Percentiles rank a stretch among this genome's conserved stretches.
Evolutionary conservation across 2,113 vertebrate species (phyloP).

Genomic region (Plestiodon gilberti): DNA sequence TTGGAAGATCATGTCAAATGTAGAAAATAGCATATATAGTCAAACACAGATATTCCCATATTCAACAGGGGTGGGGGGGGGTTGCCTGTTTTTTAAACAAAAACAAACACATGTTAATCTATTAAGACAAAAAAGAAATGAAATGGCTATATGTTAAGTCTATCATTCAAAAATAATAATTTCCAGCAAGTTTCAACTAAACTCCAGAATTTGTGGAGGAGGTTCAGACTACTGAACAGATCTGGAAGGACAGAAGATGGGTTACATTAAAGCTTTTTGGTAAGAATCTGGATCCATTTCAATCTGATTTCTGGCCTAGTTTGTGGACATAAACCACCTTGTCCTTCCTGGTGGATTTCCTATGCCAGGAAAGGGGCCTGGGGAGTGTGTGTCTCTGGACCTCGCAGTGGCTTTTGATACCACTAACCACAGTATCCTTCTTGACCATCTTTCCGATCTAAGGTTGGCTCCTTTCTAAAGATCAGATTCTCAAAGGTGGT

Average conservation of each 20-base stretch:
- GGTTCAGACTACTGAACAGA: constrained; percentile 17
- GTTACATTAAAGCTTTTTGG: neutral
- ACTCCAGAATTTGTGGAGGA: constrained; percentile 25
- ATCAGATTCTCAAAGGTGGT: neutral
- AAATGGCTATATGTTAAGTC: neutral
- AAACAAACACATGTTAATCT: neutral
- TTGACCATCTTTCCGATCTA: neutral
- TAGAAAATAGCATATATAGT: too few species aligned
- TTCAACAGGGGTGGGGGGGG: too few species aligned
- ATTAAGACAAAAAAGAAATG: neutral
- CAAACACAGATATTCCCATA: neutral
- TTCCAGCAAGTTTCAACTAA: neutral
- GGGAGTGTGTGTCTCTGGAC: neutral
- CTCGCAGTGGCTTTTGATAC: neutral
- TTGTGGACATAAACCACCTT: neutral
- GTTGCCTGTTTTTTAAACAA: too few species aligned
- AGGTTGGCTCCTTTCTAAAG: neutral
- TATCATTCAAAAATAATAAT: neutral
- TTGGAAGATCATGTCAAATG: too few species aligned
- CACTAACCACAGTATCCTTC: neutral
- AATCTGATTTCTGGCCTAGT: neutral
- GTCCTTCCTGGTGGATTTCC: neutral
- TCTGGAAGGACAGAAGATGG: constrained; percentile 20
- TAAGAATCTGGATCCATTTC: neutral
- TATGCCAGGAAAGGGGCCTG: neutral